Percentiles rank a stretch among this genome's conserved stretches.
phyloP scores from a whole-genome alignment of 1,140 invertebrate species.

The Vollenhovia emeryi region DNA sequence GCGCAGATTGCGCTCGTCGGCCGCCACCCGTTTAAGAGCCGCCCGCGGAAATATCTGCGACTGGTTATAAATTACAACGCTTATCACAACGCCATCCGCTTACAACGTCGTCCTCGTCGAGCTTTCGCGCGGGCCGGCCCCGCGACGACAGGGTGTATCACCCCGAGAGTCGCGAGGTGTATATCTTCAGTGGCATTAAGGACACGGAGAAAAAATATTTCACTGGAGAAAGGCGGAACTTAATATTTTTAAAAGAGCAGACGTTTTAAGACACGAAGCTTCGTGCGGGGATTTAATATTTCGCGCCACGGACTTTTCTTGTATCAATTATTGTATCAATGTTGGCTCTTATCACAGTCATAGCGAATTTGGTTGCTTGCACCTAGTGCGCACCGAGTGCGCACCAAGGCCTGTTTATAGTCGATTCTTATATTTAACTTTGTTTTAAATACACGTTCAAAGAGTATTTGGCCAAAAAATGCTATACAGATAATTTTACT shows the following conservation, averaged over 20 bases:
- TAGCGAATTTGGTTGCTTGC: too few relatives aligned
- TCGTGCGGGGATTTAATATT: neutral
- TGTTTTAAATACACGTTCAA: too few relatives aligned
- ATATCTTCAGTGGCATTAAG: slow-evolving; percentile 7
- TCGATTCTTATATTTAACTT: too few relatives aligned
- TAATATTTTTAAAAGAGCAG: too few relatives aligned
- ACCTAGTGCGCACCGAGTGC: too few relatives aligned
- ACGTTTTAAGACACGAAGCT: neutral
- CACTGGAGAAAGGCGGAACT: neutral
- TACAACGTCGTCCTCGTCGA: neutral
- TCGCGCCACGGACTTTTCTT: neutral
- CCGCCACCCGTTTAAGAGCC: slow-evolving; percentile 27
- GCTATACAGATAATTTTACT: too few relatives aligned
- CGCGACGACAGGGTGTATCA: slow-evolving; percentile 1
- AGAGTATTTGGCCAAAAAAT: too few relatives aligned
- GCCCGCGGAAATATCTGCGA: slow-evolving; percentile 47
- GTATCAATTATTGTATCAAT: neutral
- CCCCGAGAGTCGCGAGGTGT: neutral
- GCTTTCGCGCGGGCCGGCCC: neutral
- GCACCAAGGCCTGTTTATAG: too few relatives aligned
- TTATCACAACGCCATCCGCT: slow-evolving; percentile 43
- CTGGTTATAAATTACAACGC: slow-evolving; percentile 56
- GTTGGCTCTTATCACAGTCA: too few relatives aligned
- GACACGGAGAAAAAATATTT: neutral
- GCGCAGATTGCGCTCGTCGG: slow-evolving; percentile 44